Evolutionary conservation across 1,140 invertebrate species (phyloP), one percentile per base, ranked within the genome.

Genomic region (Drosophila parabipectinata): DNA sequence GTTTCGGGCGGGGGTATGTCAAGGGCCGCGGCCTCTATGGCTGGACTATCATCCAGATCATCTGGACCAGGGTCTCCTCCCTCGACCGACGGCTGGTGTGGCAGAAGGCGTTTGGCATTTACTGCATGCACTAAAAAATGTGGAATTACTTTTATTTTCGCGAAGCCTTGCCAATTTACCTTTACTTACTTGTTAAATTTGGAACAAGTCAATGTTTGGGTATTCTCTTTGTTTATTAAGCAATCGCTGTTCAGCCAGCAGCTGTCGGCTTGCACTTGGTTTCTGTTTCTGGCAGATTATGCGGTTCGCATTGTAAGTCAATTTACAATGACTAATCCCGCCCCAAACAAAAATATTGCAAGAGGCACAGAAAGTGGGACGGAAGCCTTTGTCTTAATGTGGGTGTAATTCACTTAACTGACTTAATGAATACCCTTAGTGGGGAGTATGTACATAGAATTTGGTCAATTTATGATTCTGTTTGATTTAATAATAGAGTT

Each of bases 21-120:
- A 37, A 92, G 53, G 4, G 73, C 69, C 14, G 80, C 90, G 2
- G 87, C 77, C 68, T 91, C 90, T 5, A 92, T 89, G 44, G 78
- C 90, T 5, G 91, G 87, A 52, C 90, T 92, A 18, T 92, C 91
- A 18, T 92, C 91, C 12, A 88, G 76, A 2, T 91, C 90, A 50
- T 91, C 77, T 18, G 90, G 87, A 60, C 88, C 69, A 1, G 79
- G 57, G 4, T 51, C 56, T 6, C 90, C 90, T 6, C 57, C 61
- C 14, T 91, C 90, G 32, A 71, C 53, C 1, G 89, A 85, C 5
- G 73, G 77, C 12, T 78, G 60, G 52, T 89, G 77, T 32, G 80
- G 82, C 56, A 85, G 54, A 24, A 78, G 30, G 53, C 87, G 89
- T 68, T 83, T 90, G 1, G 90, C 77, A 77, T 88, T 90, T 12